Conservation (phyloP, 2,888 invertebrate genomes). For the Ormyrus pomaceus region DNA sequence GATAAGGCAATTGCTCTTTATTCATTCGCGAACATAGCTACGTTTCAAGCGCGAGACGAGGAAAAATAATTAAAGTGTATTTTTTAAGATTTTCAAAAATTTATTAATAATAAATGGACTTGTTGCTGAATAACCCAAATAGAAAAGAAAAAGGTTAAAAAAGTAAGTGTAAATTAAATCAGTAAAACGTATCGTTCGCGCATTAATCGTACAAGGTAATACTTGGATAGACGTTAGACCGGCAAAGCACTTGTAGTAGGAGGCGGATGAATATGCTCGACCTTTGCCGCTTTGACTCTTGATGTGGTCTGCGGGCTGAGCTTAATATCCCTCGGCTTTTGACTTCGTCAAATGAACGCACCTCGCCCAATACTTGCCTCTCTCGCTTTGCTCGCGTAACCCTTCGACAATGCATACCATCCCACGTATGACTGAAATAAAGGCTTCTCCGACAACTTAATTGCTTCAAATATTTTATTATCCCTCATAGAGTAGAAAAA, state of each 20-base stretch:
- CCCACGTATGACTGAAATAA: conserved; percentile 31
- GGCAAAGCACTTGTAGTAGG: conserved; percentile 55
- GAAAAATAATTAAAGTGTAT: no score
- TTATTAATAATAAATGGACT: no score
- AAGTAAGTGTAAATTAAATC: conserved; percentile 14
- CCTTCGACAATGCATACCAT: conserved; percentile 52
- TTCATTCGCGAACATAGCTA: conserved; percentile 1
- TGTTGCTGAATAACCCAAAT: no score
- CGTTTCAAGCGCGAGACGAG: no score
- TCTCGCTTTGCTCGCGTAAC: conserved; percentile 53
- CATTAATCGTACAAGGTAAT: conserved; percentile 31
- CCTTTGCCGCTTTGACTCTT: conserved; percentile 67
- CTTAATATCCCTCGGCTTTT: conserved; percentile 73
- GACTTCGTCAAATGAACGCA: conserved; percentile 73
- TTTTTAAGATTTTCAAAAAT: not conserved
- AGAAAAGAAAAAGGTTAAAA: no score
- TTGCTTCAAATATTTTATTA: conserved; percentile 16
- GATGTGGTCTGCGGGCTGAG: conserved; percentile 74
- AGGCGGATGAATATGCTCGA: conserved; percentile 69
- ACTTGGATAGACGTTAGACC: conserved; percentile 13
- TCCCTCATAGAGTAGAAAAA: not conserved
- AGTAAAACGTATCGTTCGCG: conserved; percentile 8
- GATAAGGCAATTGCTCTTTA: conserved; percentile 39
- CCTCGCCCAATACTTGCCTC: conserved; percentile 66
- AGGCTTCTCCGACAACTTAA: conserved; percentile 19